Base-by-base conservation (phyloP, 1,140 invertebrate genomes). In the Chionoecetes opilio region DNA sequence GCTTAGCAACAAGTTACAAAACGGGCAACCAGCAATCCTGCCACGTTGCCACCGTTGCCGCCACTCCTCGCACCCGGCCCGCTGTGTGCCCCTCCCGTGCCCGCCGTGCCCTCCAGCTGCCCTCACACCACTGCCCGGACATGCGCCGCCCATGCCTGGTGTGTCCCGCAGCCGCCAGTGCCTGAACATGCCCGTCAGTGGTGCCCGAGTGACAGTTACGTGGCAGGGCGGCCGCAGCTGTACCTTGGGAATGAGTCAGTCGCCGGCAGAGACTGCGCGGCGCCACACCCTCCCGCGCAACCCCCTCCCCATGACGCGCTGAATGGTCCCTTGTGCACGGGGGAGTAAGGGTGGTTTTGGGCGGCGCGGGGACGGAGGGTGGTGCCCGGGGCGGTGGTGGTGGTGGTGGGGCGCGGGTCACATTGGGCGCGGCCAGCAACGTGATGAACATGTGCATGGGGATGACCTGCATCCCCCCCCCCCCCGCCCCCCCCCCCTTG, bases 1-100 rank as follows among this genome's bases (percentile, higher is more conserved):
- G 46, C 53, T 35, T 94, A 92, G 89, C 94, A 91, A 94, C 94
- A 94, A 94, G 87, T 91, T 94, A 82, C 93, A 90, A 94, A 94
- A 94, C 87, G 93, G 93, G 93, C 75, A 91, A 94, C 94, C 94
- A 91, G 89, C 94, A 31, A 82, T 94, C 87, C 5, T 94, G 89
- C 75, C 29, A n/a, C 38, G 82, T 34, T 91, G 89, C 82, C 82
- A n/a, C 29, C 29, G n/a, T 38, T 93, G 82, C 53, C 82, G 63
- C 37, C 26, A 5, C 9, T 1, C 8, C 82, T 11, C 2, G 11
- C n/a, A 38, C 82, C 91, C 53, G n/a, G 91, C 32, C 29, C 6
- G 29, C 6, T 21, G 32, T n/a, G 1, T 14, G 9, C 38, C 29
- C 14, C 34, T n/a, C 32, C 32, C 91, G 3, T 32, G 17, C 46